Percentiles rank a stretch among this genome's conserved stretches.
These are phyloP conservation scores for Epinotia brunnichana DNA, from an alignment of 2,888 invertebrate species.

Conservation along the genomic window DNA sequence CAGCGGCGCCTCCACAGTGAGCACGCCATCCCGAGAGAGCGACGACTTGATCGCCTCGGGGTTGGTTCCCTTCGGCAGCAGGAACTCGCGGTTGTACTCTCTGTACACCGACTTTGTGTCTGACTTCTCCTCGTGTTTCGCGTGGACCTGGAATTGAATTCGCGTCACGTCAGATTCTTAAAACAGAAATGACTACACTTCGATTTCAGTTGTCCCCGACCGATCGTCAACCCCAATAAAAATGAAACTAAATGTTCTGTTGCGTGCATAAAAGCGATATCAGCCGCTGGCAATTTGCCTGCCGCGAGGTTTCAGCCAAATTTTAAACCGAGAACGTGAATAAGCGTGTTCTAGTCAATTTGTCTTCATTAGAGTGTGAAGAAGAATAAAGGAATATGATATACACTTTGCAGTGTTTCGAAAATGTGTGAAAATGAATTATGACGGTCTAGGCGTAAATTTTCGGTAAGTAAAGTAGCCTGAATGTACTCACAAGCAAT, in stretches of 20 bases:
- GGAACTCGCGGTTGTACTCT: slow-evolving; percentile 99
- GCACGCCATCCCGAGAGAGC: slow-evolving; percentile 96
- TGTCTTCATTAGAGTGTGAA: slow-evolving; percentile 62
- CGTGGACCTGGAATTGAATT: slow-evolving; percentile 90
- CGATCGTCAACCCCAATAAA: slow-evolving; percentile 62
- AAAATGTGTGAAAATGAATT: slow-evolving; percentile 25
- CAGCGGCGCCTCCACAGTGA: slow-evolving; percentile 98
- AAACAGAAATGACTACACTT: slow-evolving; percentile 30
- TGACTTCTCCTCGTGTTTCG: slow-evolving; percentile 98
- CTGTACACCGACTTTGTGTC: slow-evolving; percentile 98
- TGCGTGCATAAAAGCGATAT: slow-evolving; percentile 57
- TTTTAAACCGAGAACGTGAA: slow-evolving; percentile 56
- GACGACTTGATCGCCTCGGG: slow-evolving; percentile 98
- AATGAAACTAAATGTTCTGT: slow-evolving; percentile 47
- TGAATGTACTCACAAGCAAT: slow-evolving; percentile 90
- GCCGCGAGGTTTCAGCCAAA: slow-evolving; percentile 57
- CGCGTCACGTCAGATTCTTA: slow-evolving; percentile 41
- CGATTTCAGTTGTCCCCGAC: slow-evolving; percentile 26
- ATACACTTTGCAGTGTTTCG: slow-evolving; percentile 22
- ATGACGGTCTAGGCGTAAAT: not conserved
- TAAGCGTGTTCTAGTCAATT: slow-evolving; percentile 59
- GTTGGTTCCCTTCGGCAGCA: slow-evolving; percentile 98
- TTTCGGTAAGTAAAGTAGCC: not conserved
- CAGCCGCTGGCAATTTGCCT: slow-evolving; percentile 68
- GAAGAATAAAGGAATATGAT: slow-evolving; percentile 47